These are phyloP conservation scores for Phrynosoma blainvillii DNA, from an alignment of 2,113 vertebrate species.

Conservation along the genomic window DNA sequence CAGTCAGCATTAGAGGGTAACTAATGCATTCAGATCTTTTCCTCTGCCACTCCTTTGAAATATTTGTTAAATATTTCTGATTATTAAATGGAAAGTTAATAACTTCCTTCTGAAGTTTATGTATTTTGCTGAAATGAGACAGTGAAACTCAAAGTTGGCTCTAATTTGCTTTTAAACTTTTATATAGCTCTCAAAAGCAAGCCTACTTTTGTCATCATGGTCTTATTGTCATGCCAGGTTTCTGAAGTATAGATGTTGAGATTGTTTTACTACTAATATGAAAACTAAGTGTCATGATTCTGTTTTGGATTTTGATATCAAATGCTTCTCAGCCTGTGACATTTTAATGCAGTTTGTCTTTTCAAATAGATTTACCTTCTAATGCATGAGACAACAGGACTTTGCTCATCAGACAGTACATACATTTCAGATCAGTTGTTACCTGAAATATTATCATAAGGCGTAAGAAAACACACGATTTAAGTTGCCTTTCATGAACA, in stretches of 20 bases:
- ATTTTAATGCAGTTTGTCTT: slow-evolving; percentile 80
- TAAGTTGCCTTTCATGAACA: slow-evolving; percentile 89
- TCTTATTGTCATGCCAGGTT: slow-evolving; percentile 48
- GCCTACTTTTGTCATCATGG: slow-evolving; percentile 6
- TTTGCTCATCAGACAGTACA: slow-evolving; percentile 79
- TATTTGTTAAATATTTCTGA: not conserved
- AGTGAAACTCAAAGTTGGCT: slow-evolving; percentile 4
- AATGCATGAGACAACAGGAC: slow-evolving; percentile 76
- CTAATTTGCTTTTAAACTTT: not conserved
- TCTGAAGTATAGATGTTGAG: slow-evolving; percentile 16
- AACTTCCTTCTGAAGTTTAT: slow-evolving; percentile 1
- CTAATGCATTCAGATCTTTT: not conserved
- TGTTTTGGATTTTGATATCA: slow-evolving; percentile 75
- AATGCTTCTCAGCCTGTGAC: slow-evolving; percentile 72
- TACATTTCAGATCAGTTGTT: slow-evolving; percentile 84
- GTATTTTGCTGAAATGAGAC: not conserved
- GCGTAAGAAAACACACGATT: slow-evolving; percentile 84
- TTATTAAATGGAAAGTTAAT: not conserved
- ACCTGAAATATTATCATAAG: slow-evolving; percentile 87
- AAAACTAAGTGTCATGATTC: slow-evolving; percentile 65
- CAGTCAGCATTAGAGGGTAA: not conserved
- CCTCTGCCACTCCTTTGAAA: not conserved
- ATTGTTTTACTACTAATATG: slow-evolving; percentile 60
- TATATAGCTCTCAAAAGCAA: rapidly evolving
- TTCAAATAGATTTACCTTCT: slow-evolving; percentile 81